Evolutionary conservation across 1,140 invertebrate genomes (phyloP), one percentile per base, ranked within the genome.

Genomic region (Temnothorax nylanderi): DNA sequence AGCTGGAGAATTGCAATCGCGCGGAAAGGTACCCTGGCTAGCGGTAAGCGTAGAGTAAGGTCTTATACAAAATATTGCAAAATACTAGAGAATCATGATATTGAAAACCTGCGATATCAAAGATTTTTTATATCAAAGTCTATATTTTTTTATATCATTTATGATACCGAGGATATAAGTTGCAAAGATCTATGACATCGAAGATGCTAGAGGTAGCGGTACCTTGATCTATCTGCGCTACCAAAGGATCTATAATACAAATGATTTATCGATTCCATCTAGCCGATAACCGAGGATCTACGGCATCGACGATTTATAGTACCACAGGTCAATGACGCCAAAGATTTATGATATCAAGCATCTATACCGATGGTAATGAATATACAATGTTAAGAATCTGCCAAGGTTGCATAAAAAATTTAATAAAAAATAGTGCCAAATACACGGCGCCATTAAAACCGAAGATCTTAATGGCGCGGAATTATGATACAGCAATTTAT

Each of bases 321-420:
- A 54, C 7, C 21, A 7, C 18, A 44, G 49, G n/a, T 81, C 64
- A 71, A 71, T 58, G 64, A 71, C 65, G 21, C 16, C 21, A 16
- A 69, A 32, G 77, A 81, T 81, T 69, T 81, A 58, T 11, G n/a
- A 41, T 78, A 37, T 6, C 18, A 21, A 34, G 18, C 18, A n/a
- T 80, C 8, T 44, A 51, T 41, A 56, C 18, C 11, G 41, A 62
- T n/a, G 64, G 7, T 41, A 51, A 49, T 62, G 32, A 54, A 77
- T 77, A 7, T 54, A 21, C 7, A n/a, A 64, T n/a, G 3, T 11
- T n/a, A 34, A 81, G 26, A 51, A 41, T 54, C 34, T 18, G 21
- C 13, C 37, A 32, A 41, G 41, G 10, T 32, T 34, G 16, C 13
- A 60, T 34, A 11, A 62, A 32, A 54, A 47, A 44, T 44, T 64